Evolutionary conservation across 30 jellyfish, hydroid and myxozoan genomes (phyloP), one percentile per base, ranked within the genome.

Genomic region (Rhopilema esculentum): DNA sequence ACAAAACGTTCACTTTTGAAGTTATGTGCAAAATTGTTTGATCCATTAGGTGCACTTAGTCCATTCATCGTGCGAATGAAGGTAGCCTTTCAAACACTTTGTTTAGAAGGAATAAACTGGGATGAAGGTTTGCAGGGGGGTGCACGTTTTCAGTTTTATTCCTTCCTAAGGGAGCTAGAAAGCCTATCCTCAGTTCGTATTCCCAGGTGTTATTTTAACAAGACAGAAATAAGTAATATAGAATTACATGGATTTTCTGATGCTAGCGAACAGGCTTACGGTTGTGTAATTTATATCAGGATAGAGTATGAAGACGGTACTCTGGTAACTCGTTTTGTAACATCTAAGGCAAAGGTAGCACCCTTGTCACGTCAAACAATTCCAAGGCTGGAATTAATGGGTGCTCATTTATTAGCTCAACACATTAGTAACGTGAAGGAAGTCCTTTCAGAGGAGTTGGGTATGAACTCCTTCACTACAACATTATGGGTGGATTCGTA

Each of bases 11-110:
- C 89, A 8, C 15, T 86, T 24, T 49, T 86, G 63, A 86, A 57
- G 30, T 22, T 86, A 27, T n/a, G 95, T 24, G 86, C 77, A 20
- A 77, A 90, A 17, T 22, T 86, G 16, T 87, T 82, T 51, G 96
- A 87, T 73, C 96, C 96, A 1, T 24, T 81, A 26, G 96, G 96
- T 64, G 53, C 86, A 8, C 49, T 86, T 17, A 16, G 67, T 18
- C 95, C 95, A 2, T 27, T 86, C 68, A 9, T 67, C 12, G 84
- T 62, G 33, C 69, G 63, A 82, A 28, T 82, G 48, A 82, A 27
- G 48, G 8, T 48, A 23, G 30, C 68, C 19, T 82, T 66, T 69
- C 93, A 84, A 0, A 33, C 20, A 8, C 50, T 84, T 19, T 71
- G 92, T 28, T 25, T 70, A 21, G 93, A 84, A 24, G 66, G 66